Evolutionary conservation across 2,113 vertebrate species (phyloP), one percentile per base, ranked within the genome.

Genomic region (Oncorhynchus gorbuscha): DNA sequence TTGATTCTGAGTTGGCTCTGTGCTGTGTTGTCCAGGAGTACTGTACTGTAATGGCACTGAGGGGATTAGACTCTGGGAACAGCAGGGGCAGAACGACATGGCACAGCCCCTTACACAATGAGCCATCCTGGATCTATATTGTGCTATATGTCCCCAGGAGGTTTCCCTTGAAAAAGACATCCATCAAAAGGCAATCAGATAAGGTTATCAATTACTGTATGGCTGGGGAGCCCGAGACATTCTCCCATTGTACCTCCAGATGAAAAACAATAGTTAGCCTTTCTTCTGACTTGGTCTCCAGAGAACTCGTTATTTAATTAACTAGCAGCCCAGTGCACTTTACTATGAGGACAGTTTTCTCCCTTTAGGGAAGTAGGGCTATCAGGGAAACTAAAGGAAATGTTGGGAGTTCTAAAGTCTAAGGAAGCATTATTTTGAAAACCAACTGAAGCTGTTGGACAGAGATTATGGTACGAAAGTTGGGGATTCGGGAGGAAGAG

Each of bases 251-350:
- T 81, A 73, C 70, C 39, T 9, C 66, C 51, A 55, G 51, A 18
- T 55, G 16, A 55, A 55, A 55, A 55, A 55, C 39, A 45, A 45
- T 11, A 55, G 3, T 18, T 5, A 18, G 51, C 51, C 51, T 11
- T 45, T 45, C 9, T 45, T 45, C 39, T 45, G 39, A 18, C 51
- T 45, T 1, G 22, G 45, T 82, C 85, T 79, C 85, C 12, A 55
- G 84, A 76, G 80, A 79, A 69, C 75, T 83, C 80, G 75, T 87
- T 85, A 84, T 85, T 82, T 81, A 69, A 80, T 84, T 85, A 86
- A 69, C 55, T 69, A 72, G 74, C 67, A 69, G 68, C 26, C 68
- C 49, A 75, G 69, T 61, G 74, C 71, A 76, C 70, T 68, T 68
- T 69, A 81, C 30, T 20, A 74, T 71, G 26, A 69, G 62, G 69